A percentile compares a stretch with the other conserved stretches of the same genome.
Evolutionary conservation across 2,113 vertebrate genomes (phyloP).

Genomic region (Canis aureus): DNA sequence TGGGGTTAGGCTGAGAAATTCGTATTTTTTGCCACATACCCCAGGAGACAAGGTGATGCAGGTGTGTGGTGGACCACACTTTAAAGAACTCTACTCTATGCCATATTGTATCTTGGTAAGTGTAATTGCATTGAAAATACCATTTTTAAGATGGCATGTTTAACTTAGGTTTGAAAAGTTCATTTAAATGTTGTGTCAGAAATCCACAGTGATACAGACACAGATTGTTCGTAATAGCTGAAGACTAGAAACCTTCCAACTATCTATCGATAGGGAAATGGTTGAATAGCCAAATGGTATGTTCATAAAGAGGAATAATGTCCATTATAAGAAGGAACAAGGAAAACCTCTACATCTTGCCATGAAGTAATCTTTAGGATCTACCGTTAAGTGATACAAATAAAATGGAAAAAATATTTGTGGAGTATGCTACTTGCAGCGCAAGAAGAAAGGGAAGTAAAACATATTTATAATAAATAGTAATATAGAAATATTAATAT

Average conservation of each 20-base stretch:
- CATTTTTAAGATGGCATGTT: constrained; percentile 11
- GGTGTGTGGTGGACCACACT: background rate
- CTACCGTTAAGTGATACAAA: background rate
- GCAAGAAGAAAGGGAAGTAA: background rate
- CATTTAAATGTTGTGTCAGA: background rate
- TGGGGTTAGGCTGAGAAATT: background rate
- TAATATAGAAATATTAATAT: background rate
- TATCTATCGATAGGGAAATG: background rate
- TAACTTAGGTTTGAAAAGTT: constrained; percentile 6
- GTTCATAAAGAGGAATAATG: background rate
- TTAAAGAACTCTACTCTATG: background rate
- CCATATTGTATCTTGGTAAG: background rate
- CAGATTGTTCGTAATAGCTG: background rate
- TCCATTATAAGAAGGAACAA: background rate
- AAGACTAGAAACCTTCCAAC: background rate
- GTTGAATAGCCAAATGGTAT: background rate
- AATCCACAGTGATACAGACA: background rate
- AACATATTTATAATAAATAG: background rate
- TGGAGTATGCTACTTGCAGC: background rate
- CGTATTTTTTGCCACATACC: background rate
- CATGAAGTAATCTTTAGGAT: background rate
- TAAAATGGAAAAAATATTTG: constrained; percentile 27
- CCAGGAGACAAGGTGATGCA: background rate
- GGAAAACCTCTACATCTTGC: background rate
- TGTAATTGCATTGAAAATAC: background rate